These are phyloP conservation scores for Odontesthes bonariensis DNA, from an alignment of 2,113 vertebrate species.

Conservation along the genomic window DNA sequence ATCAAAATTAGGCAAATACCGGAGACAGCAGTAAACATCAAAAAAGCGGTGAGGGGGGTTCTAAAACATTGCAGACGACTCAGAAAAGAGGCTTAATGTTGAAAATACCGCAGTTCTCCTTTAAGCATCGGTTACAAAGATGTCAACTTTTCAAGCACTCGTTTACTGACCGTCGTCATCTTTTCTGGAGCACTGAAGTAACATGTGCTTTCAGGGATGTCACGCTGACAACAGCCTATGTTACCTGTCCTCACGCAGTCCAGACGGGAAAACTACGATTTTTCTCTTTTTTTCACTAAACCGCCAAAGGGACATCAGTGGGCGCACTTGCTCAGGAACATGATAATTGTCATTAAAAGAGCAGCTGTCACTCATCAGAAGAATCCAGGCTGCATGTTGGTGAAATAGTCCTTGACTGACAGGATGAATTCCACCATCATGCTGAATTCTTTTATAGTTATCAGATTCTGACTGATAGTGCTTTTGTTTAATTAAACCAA, in stretches of 20 bases:
- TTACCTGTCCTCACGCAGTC: constrained; percentile 25
- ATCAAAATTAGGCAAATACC: no score
- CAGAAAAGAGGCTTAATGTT: no score
- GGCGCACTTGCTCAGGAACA: constrained; percentile 30
- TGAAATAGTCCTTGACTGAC: constrained; percentile 6
- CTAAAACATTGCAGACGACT: no score
- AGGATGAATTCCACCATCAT: constrained; percentile 12
- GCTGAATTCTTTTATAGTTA: no score
- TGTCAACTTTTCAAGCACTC: constrained; percentile 4
- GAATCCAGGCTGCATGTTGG: constrained; percentile 10
- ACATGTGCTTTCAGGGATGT: constrained; percentile 2
- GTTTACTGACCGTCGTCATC: not conserved
- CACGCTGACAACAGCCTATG: constrained; percentile 10
- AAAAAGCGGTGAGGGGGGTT: no score
- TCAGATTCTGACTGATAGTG: no score
- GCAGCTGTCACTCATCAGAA: constrained; percentile 35
- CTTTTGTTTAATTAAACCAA: no score
- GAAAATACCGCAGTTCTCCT: no score
- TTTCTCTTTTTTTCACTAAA: not conserved
- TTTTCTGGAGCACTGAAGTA: constrained; percentile 4
- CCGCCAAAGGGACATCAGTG: constrained; percentile 32
- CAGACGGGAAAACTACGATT: not conserved
- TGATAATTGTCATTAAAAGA: constrained; percentile 20
- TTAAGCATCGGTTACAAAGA: constrained; percentile 2
- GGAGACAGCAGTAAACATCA: no score